Evolutionary conservation across 2,113 vertebrate genomes (phyloP), one percentile per base, ranked within the genome.

Genomic region (Sterrhoptilus dennistouni): DNA sequence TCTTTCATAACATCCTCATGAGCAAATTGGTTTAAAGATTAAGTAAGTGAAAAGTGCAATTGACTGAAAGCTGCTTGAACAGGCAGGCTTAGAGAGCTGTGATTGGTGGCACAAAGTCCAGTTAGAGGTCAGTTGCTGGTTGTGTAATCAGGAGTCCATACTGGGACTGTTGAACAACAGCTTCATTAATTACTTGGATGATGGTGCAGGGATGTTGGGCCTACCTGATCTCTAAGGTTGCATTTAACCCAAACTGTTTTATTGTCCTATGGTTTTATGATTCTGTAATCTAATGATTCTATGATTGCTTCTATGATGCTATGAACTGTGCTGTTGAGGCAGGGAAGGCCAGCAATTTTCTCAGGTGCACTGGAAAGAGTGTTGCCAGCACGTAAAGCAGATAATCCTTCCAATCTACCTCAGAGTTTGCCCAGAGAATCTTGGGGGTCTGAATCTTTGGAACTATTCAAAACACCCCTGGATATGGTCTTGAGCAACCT

Each of bases 91-190:
- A 72, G 15, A 68, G 11, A 44, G 40, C 5, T 66, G 42, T 54
- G 49, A 25, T 19, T 33, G 17, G 31, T 80, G 35, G 20, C 59
- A 63, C 11, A 8, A 74, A 36, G 29, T 54, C 47, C 4, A 3
- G 5, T 36, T n/a, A 56, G 40, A 78, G 4, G 6, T 42, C 27
- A 38, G 13, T 38, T 40, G 20, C 28, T 49, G 20, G 2, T 27
- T 52, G 14, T 0, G 0, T 52, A 47, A 68, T 20, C 23, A 53
- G 8, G 5, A 9, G 5, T 80, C 4, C 10, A 6, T 40, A 8
- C 1, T 33, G 40, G 9, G 14, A 47, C 4, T 40, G 35, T 3
- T 57, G 21, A 61, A 33, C 17, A 81, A 33, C 5, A 31, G 29
- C 31, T 77, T 84, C 8, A 42, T 61, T 64, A 47, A 44, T n/a